Base-by-base conservation (phyloP, 2,888 invertebrate species). In the Sesia apiformis region DNA sequence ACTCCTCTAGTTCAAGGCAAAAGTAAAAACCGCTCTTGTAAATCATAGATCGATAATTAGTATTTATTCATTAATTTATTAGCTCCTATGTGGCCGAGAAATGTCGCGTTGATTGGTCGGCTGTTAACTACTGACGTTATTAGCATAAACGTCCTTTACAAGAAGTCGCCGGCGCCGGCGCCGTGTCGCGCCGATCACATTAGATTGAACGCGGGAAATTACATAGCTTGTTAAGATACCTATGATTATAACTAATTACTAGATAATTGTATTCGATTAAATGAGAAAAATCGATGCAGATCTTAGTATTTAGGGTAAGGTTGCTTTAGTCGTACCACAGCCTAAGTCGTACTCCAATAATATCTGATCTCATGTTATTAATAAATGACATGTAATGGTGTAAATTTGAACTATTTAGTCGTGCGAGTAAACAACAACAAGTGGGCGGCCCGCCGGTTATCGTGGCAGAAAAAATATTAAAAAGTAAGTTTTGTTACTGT, bases 171-270 rank as follows among this genome's bases (percentile, higher is more conserved):
- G 69, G 63, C 61, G 56, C 65, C 78, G 85, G 84, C 87, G 87
- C 86, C 86, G 74, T 60, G 81, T 74, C 81, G 80, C 84, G 80
- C 74, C 80, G 74, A 72, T 78, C 81, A 73, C 72, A 81, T 82
- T 81, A 84, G 77, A 80, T 80, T 74, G 70, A 74, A 74, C 78
- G 68, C 75, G 77, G 81, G 78, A 84, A 88, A 87, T 88, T 85
- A 83, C 78, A 84, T 74, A 77, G 74, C 75, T 79, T 63, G 74
- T 72, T 74, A 72, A 78, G 74, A 80, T 82, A 80, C 78, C 70
- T 76, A 75, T 67, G 55, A 52, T 46, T 46, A 57, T 59, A 79
- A 77, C 74, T 76, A 78, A 82, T 80, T 80, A 70, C 76, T 54
- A 69, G 68, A 77, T 84, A 84, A 85, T 85, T 86, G 75, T 76